phyloP scores from a whole-genome alignment of 2,113 vertebrate genomes.

The Cavia aperea region DNA sequence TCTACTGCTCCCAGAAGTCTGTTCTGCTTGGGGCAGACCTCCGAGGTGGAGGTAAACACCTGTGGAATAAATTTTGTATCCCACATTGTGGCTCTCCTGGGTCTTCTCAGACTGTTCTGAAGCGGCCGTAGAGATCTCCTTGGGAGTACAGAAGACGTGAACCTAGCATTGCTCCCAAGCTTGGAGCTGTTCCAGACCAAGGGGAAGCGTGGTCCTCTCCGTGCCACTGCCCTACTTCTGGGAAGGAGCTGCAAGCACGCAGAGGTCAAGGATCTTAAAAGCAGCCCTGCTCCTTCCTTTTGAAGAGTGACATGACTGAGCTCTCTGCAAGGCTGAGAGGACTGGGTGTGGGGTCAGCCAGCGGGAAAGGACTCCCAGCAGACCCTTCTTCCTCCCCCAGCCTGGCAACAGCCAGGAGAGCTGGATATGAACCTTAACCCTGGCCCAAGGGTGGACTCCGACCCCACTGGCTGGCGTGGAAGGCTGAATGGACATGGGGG shows the following conservation, averaged over 20 bases:
- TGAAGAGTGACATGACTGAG: background rate
- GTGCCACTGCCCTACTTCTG: background rate
- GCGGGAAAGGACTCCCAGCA: background rate
- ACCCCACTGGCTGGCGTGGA: fast-evolving
- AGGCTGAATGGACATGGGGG: background rate
- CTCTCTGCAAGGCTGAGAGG: background rate
- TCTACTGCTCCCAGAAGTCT: background rate
- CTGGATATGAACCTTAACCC: background rate
- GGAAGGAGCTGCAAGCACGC: background rate
- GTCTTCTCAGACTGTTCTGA: background rate
- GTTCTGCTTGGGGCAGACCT: background rate
- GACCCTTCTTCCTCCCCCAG: background rate
- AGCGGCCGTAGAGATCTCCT: background rate
- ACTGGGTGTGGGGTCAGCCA: background rate
- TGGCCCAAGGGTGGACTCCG: background rate
- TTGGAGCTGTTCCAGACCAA: conserved; percentile 21
- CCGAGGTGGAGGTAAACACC: background rate
- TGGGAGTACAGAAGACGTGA: background rate
- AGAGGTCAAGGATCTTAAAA: background rate
- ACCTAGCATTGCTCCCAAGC: background rate
- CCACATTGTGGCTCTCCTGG: background rate
- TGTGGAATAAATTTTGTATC: background rate
- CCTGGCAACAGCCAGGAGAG: background rate
- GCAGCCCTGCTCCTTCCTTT: background rate
- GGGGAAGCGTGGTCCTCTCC: background rate